Evolutionary conservation across 2,888 invertebrate genomes (phyloP), one percentile per base, ranked within the genome.

Genomic region (Drosophila kanekoi): DNA sequence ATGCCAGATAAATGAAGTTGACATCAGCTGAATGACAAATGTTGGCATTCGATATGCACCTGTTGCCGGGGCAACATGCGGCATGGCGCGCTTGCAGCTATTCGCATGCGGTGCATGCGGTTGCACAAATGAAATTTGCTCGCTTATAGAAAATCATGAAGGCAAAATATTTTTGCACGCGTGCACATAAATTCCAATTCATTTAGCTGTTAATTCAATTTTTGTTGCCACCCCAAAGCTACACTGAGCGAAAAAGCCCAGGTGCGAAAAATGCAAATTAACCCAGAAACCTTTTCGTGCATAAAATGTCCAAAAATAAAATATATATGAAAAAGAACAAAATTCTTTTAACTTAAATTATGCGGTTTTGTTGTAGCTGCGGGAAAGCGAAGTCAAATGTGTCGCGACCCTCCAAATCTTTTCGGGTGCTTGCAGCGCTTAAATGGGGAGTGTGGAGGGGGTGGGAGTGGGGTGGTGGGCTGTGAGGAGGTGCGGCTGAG

Each of bases 201-300:
- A 77, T 72, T 78, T 77, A 48, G 65, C 52, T 75, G 72, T 69
- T 66, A 63, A 75, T 72, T 72, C 45, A 78, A 75, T 75, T 72
- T 68, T 52, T 43, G 56, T 48, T 43, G 47, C 40, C 53, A 61
- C 44, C 44, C 56, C 48, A 54, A 28, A 28, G 33, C 35, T 53
- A 74, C 71, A 60, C 59, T 43, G 52, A 10, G 58, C 52, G 33
- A 52, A 59, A 75, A 53, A 45, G 59, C 37, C n/a, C 40, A 38
- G 40, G 20, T 20, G 41, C 45, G 62, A 57, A 64, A 60, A 44
- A 66, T 72, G 78, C 75, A 83, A 83, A 83, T 83, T 83, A 85
- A 85, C 83, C 83, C 72, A 81, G 69, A 83, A 83, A 85, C 85
- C 71, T 79, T 82, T 68, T 83, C 83, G 81, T 79, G 83, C 83